phyloP scores from a whole-genome alignment of 23 tunicate species.

The Styela plicata region DNA sequence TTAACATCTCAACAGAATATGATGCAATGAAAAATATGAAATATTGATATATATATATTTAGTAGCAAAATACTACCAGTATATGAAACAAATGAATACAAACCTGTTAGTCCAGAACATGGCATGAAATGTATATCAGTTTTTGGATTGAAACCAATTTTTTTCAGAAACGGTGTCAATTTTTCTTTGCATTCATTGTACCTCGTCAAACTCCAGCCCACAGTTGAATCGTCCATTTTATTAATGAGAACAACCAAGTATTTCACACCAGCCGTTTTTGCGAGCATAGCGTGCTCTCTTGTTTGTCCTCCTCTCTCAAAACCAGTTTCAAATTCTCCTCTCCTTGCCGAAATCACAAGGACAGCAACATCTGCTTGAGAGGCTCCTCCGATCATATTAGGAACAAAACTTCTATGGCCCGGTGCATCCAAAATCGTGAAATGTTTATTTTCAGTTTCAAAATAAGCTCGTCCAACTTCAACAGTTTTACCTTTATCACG shows the following conservation, averaged over 20 bases:
- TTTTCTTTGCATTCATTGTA: conserved; percentile 91
- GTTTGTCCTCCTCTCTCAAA: conserved; percentile 99
- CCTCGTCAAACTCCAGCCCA: conserved; percentile 74
- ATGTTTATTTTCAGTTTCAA: conserved; percentile 96
- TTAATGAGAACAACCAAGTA: conserved; percentile 85
- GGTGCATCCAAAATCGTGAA: conserved; percentile 99
- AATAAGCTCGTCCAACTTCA: conserved; percentile 94
- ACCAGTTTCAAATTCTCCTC: conserved; percentile 99
- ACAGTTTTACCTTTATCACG: conserved; percentile 99
- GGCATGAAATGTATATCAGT: conserved; percentile 95
- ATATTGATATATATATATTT: too few species aligned
- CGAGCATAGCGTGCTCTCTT: conserved; percentile 96
- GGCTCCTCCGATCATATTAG: conserved; percentile 99
- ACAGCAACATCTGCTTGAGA: conserved; percentile 99
- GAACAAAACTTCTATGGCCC: conserved; percentile 98
- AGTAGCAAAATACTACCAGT: not conserved
- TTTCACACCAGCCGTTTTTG: conserved; percentile 92
- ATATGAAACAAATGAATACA: not conserved
- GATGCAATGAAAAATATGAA: too few species aligned
- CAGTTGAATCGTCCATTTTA: conserved; percentile 99
- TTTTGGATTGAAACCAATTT: conserved; percentile 94
- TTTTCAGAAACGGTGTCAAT: conserved; percentile 92
- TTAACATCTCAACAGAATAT: too few species aligned
- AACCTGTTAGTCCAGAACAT: conserved; percentile 84
- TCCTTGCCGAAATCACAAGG: conserved; percentile 86